A percentile compares a stretch with the other conserved stretches of the same genome.
Conservation (phyloP, 2,888 invertebrate genomes). For the Cheilosia impressa region DNA sequence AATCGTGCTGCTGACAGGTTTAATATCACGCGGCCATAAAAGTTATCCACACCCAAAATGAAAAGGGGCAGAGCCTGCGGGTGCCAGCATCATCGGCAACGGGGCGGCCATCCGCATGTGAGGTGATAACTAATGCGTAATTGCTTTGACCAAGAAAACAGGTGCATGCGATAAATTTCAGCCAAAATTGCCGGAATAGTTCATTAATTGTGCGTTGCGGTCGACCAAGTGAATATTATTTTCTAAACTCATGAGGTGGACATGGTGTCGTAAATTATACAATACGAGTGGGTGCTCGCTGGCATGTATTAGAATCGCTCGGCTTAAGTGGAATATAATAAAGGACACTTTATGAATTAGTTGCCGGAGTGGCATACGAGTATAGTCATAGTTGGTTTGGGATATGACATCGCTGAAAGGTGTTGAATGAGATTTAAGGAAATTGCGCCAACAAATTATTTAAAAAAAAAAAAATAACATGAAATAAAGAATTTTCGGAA, state of each 20-base stretch:
- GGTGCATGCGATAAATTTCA: slow-evolving; percentile 74
- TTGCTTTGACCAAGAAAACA: slow-evolving; percentile 75
- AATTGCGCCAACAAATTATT: too few species aligned
- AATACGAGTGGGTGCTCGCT: slow-evolving; percentile 60
- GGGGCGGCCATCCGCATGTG: slow-evolving; percentile 46
- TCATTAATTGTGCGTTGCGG: slow-evolving; percentile 74
- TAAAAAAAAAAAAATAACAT: too few species aligned
- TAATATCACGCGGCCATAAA: slow-evolving; percentile 72
- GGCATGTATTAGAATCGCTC: slow-evolving; percentile 6
- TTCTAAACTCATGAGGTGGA: slow-evolving; percentile 70
- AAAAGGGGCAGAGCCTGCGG: background rate
- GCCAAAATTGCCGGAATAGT: slow-evolving; percentile 73
- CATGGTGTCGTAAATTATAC: slow-evolving; percentile 67
- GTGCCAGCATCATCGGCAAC: slow-evolving; percentile 7
- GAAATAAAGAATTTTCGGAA: too few species aligned
- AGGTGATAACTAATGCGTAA: slow-evolving; percentile 75
- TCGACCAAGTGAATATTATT: slow-evolving; percentile 60
- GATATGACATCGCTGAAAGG: too few species aligned
- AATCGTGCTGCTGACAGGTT: slow-evolving; percentile 73
- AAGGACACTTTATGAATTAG: slow-evolving; percentile 50
- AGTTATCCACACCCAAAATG: slow-evolving; percentile 59
- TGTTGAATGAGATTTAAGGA: too few species aligned
- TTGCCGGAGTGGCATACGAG: background rate
- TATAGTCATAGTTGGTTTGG: too few species aligned
- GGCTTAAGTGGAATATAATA: slow-evolving; percentile 56